Evolutionary conservation across 2,797 vertebrate species (phyloP).

Genomic region (Pangasius sanitwongsei): DNA sequence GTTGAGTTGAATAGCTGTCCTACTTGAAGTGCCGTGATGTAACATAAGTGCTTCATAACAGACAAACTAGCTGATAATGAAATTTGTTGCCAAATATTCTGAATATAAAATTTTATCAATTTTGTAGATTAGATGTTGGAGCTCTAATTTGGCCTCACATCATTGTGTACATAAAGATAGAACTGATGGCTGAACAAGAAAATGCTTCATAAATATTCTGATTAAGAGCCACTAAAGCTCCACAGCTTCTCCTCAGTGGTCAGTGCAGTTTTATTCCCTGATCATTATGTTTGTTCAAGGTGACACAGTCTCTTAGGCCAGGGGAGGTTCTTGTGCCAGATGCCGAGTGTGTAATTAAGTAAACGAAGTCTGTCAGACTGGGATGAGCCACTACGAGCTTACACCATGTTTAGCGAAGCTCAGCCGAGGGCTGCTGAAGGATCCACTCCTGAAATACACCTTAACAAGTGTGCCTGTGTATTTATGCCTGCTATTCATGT

Average conservation of each 20-base stretch:
- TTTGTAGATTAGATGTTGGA: background rate
- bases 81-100: background rate
- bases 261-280: slow-evolving; percentile 59
- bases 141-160: background rate
- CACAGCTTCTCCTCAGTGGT: slow-evolving; percentile 41
- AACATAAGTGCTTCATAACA: background rate
- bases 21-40: background rate
- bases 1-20: background rate
- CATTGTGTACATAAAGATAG: background rate
- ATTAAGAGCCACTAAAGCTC: background rate
- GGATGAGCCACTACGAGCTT: slow-evolving; percentile 31
- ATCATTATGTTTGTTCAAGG: slow-evolving; percentile 62
- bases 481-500: background rate
- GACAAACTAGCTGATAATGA: background rate
- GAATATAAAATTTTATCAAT: background rate
- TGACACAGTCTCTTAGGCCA: slow-evolving; percentile 54
- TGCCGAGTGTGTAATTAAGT: slow-evolving; percentile 60
- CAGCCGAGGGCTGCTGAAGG: background rate
- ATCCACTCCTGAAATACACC: slow-evolving; percentile 2
- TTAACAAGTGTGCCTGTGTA: slow-evolving; percentile 16
- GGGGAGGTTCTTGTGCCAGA: slow-evolving; percentile 54
- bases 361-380: slow-evolving; percentile 56
- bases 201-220: background rate
- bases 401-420: slow-evolving; percentile 37
- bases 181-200: background rate